phyloP scores from a whole-genome alignment of 2,113 vertebrate species.

The Ceyx cyanopectus region DNA sequence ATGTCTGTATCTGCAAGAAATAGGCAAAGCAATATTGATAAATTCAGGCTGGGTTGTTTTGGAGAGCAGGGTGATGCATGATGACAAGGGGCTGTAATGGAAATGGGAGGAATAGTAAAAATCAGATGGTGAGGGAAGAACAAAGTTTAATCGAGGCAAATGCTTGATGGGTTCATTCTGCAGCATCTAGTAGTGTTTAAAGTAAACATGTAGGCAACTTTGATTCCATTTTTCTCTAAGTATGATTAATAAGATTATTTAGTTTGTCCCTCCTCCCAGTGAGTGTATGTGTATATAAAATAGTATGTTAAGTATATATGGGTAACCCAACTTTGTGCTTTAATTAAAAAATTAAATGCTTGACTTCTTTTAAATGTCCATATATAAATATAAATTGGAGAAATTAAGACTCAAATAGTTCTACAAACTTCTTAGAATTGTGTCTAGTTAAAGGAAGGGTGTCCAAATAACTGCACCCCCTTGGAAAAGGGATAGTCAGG shows the following conservation, averaged over 20 bases:
- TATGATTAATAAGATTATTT: neutral
- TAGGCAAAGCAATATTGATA: neutral
- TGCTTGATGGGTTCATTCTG: neutral
- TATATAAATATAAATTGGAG: neutral
- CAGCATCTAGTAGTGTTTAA: neutral
- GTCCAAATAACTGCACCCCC: neutral
- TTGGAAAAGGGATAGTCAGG: neutral
- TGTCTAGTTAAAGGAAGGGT: neutral
- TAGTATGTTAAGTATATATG: neutral
- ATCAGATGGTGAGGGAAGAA: neutral
- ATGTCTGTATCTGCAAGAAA: neutral
- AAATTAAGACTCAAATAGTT: neutral
- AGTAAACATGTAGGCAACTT: neutral
- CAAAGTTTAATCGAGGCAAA: neutral
- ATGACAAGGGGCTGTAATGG: neutral
- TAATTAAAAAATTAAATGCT: neutral
- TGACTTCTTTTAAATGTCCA: neutral
- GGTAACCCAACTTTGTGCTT: neutral
- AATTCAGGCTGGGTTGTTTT: neutral
- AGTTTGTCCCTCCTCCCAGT: neutral
- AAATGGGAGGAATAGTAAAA: neutral
- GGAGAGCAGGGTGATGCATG: neutral
- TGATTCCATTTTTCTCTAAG: neutral
- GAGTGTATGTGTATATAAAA: neutral
- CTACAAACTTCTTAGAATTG: neutral